Base-by-base conservation (phyloP, 1,140 invertebrate genomes). In the Psilanteris sp. region DNA sequence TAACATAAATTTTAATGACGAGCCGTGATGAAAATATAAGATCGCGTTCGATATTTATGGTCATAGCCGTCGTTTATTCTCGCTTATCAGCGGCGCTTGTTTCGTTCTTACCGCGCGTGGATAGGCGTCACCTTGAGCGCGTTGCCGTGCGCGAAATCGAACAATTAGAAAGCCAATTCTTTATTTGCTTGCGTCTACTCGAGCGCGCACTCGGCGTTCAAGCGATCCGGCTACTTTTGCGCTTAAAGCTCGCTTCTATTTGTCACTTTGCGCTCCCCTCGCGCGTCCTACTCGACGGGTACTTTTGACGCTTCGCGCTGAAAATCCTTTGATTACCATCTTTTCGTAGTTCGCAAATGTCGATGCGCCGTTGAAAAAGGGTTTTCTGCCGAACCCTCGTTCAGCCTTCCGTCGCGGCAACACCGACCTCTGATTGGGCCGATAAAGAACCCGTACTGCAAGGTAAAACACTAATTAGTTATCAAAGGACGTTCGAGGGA, bases 1-100 rank as follows among this genome's bases (percentile, higher is more conserved):
- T 85, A 86, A 87, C 87, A 88, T 88, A 87, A 89, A 88, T 89
- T 88, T 88, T 88, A 88, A 88, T 88, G 85, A 87, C 81, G 80
- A 79, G n/a, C 62, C 75, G 79, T 87, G 86, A 89, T 89, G 86
- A 88, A 89, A 89, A 89, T 89, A 89, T 89, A 88, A 88, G 86
- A 88, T 84, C 83, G 80, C 59, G 20, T 39, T 22, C 76, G 79
- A 84, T 88, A 88, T 88, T 88, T 87, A 88, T 85, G 83, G 71
- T 71, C 78, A 78, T 81, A 77, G 79, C 70, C 31, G 55, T 11
- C 22, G 20, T 14, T 8, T 22, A 26, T 22, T n/a, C n/a, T n/a
- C n/a, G n/a, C n/a, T n/a, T n/a, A n/a, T n/a, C n/a, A n/a, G n/a
- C n/a, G n/a, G n/a, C n/a, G n/a, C n/a, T n/a, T n/a, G n/a, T n/a